phyloP scores from a whole-genome alignment of 2,888 invertebrate genomes.

The Lepidocyrtoides sp. region DNA sequence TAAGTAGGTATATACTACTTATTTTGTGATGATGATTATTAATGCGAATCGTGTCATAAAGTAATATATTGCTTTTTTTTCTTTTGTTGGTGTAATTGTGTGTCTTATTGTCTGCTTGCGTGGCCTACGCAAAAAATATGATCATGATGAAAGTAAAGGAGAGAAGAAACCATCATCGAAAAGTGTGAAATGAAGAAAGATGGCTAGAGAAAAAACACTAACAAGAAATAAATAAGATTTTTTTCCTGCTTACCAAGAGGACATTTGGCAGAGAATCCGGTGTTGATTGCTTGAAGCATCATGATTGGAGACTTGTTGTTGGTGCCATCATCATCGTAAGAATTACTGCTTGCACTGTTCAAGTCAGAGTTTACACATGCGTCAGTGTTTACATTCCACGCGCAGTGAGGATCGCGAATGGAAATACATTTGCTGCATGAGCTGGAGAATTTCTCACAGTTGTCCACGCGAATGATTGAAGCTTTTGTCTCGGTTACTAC shows the following conservation, averaged over 20 bases:
- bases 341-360: constrained; percentile 33
- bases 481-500: constrained; percentile 96
- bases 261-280: constrained; percentile 71
- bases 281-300: constrained; percentile 77
- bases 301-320: constrained; percentile 56
- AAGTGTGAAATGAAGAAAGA: constrained; percentile 21
- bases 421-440: constrained; percentile 94
- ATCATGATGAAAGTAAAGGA: background rate
- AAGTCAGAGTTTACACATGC: constrained; percentile 68
- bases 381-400: constrained; percentile 91
- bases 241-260: constrained; percentile 64
- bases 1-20: background rate
- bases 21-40: constrained; percentile 25
- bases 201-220: background rate
- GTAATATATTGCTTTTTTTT: constrained; percentile 52
- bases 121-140: constrained; percentile 57
- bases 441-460: constrained; percentile 89
- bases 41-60: constrained; percentile 56
- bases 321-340: constrained; percentile 19
- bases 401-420: constrained; percentile 98
- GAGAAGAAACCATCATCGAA: background rate
- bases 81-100: constrained; percentile 24
- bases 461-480: constrained; percentile 94
- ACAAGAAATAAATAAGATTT: constrained; percentile 34
- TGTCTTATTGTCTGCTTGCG: constrained; percentile 20